These are phyloP conservation scores for Monodelphis domestica DNA, from an alignment of 2,797 vertebrate species.

Conservation along the genomic window DNA sequence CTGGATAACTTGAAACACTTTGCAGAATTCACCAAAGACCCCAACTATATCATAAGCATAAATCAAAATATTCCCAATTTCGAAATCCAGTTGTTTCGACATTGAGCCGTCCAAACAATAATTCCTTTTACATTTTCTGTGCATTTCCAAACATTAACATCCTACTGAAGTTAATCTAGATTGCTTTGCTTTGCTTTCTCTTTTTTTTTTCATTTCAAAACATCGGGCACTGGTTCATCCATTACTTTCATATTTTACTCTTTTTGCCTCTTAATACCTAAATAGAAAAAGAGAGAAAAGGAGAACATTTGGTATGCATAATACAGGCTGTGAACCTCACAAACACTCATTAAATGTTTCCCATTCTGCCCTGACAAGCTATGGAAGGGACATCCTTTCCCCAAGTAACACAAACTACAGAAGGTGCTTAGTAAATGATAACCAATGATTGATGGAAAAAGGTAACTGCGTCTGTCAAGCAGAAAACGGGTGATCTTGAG, in stretches of 20 bases:
- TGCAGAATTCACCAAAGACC: slow-evolving; percentile 76
- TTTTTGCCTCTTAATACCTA: slow-evolving; percentile 85
- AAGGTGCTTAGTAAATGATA: slow-evolving; percentile 35
- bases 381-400: slow-evolving; percentile 11
- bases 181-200: slow-evolving; percentile 24
- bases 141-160: slow-evolving; percentile 83
- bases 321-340: slow-evolving; percentile 38
- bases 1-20: slow-evolving; percentile 73
- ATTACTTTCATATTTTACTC: slow-evolving; percentile 43
- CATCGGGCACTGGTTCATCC: slow-evolving; percentile 81
- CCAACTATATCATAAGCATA: slow-evolving; percentile 65
- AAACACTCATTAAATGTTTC: not conserved
- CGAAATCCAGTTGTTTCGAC: slow-evolving; percentile 84
- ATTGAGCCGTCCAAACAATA: slow-evolving; percentile 79
- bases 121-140: slow-evolving; percentile 76
- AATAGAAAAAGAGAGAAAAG: slow-evolving; percentile 75
- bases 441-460: slow-evolving; percentile 31
- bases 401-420: not conserved
- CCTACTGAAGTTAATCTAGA: slow-evolving; percentile 83
- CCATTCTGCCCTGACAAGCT: not conserved
- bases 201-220: slow-evolving; percentile 81
- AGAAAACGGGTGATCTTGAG: not conserved
- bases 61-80: slow-evolving; percentile 59
- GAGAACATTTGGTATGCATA: slow-evolving; percentile 62
- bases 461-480: not conserved